Evolutionary conservation across 2,888 invertebrate species (phyloP).

Genomic region (Oligia fasciuncula): DNA sequence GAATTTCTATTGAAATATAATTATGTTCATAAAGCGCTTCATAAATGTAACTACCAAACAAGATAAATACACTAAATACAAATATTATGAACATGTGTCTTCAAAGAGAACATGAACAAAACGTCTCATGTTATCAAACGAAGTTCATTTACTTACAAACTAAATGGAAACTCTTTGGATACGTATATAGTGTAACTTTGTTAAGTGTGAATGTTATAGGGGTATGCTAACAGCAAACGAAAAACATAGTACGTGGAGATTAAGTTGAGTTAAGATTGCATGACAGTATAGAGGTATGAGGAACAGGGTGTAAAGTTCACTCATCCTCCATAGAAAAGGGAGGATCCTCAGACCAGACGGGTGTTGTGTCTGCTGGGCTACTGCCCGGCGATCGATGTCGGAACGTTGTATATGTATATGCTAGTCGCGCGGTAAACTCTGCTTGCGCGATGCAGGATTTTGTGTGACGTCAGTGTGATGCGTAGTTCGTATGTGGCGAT

Average conservation of each 20-base stretch:
- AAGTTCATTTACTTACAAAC: conserved; percentile 28
- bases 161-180: conserved; percentile 16
- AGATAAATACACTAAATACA: conserved; percentile 8
- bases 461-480: too few species aligned
- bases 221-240: neutral
- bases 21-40: neutral
- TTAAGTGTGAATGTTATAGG: conserved; percentile 10
- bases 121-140: conserved; percentile 23
- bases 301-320: too few species aligned
- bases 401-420: too few species aligned
- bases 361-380: too few species aligned
- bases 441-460: too few species aligned
- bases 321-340: too few species aligned
- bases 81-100: conserved; percentile 21
- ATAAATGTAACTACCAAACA: neutral
- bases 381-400: too few species aligned
- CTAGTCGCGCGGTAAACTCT: too few species aligned
- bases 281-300: neutral
- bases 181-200: neutral
- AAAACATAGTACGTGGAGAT: neutral
- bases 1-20: neutral
- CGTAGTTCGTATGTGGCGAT: too few species aligned
- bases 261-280: neutral
- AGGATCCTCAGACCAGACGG: too few species aligned
- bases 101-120: conserved; percentile 36